phyloP scores from a whole-genome alignment of 2,113 vertebrate genomes.

The Dinomys branickii region DNA sequence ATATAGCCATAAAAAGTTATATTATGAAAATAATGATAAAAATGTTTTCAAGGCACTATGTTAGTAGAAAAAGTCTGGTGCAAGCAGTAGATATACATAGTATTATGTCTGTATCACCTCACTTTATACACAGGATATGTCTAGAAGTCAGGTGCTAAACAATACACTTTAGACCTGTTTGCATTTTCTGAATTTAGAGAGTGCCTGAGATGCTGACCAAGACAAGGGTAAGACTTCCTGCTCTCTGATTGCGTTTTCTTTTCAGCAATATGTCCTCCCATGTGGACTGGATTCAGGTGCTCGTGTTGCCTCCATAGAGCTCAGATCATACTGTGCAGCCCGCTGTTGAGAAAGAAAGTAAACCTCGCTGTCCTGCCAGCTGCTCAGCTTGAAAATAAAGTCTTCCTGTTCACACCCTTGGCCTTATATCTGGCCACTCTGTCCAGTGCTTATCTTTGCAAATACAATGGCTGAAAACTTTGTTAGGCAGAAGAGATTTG shows the following conservation, averaged over 20 bases:
- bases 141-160: background rate
- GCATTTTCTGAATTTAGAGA: background rate
- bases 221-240: background rate
- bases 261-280: background rate
- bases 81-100: background rate
- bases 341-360: background rate
- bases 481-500: background rate
- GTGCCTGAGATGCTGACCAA: background rate
- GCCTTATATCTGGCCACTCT: background rate
- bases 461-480: background rate
- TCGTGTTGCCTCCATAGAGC: background rate
- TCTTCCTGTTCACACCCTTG: background rate
- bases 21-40: conserved; percentile 1
- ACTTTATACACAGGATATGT: background rate
- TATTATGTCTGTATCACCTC: background rate
- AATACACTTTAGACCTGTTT: background rate
- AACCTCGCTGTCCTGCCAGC: background rate
- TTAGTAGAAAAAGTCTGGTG: background rate
- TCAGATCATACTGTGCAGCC: background rate
- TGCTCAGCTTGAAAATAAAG: conserved; percentile 21
- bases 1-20: background rate
- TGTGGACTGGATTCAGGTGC: background rate
- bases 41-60: background rate
- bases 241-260: background rate
- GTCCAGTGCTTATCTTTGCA: background rate